Evolutionary conservation across 2,888 invertebrate genomes (phyloP).

Genomic region (Diarsia brunnea): DNA sequence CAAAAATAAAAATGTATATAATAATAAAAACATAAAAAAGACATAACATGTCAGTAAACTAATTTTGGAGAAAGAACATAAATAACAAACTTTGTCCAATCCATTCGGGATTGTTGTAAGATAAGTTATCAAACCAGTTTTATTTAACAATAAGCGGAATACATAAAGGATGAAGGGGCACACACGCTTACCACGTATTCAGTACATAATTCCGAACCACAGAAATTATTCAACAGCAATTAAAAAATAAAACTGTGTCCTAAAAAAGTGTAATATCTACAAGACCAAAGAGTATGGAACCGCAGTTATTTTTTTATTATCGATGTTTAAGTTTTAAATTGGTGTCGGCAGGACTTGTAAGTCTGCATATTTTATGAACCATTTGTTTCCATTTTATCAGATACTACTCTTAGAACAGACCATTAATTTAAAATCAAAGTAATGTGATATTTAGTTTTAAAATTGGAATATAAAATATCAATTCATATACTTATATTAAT

Average conservation of each 20-base stretch:
- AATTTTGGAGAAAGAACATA: too few species aligned
- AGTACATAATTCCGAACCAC: neutral
- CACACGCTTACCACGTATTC: neutral
- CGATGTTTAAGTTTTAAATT: neutral
- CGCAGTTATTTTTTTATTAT: neutral
- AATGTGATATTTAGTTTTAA: conserved; percentile 46
- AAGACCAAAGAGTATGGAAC: neutral
- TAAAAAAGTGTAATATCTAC: neutral
- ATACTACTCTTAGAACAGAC: neutral
- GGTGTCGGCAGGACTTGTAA: neutral
- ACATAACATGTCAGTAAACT: too few species aligned
- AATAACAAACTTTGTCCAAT: too few species aligned
- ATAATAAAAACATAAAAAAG: too few species aligned
- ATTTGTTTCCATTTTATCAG: neutral
- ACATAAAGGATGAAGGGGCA: neutral
- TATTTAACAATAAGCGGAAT: neutral
- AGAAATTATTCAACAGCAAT: neutral
- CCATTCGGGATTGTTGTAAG: too few species aligned
- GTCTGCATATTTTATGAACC: neutral
- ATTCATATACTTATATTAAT: neutral
- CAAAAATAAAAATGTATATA: too few species aligned
- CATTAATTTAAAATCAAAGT: conserved; percentile 7
- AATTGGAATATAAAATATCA: neutral
- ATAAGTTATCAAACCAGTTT: neutral
- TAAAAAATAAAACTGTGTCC: neutral